phyloP scores from a whole-genome alignment of 2,113 vertebrate genomes.

The Hymenochirus boettgeri region DNA sequence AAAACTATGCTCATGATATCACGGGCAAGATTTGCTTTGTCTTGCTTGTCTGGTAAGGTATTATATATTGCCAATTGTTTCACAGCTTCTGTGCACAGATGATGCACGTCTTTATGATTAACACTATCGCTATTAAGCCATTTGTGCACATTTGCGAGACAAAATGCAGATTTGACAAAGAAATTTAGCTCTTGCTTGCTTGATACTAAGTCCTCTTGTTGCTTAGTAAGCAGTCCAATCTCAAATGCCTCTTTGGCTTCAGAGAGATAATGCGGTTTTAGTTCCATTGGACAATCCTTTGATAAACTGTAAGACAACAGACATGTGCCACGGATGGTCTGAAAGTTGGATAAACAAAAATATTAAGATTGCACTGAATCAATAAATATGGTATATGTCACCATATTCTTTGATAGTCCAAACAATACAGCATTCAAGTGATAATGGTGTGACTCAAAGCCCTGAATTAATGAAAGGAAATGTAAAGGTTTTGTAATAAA shows the following conservation, averaged over 20 bases:
- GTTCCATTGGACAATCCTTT: slow-evolving; percentile 59
- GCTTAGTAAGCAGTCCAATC: slow-evolving; percentile 79
- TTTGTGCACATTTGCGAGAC: slow-evolving; percentile 65
- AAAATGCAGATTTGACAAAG: slow-evolving; percentile 81
- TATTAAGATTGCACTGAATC: not conserved
- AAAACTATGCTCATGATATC: slow-evolving; percentile 70
- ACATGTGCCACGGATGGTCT: slow-evolving; percentile 84
- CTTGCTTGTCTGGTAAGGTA: slow-evolving; percentile 42
- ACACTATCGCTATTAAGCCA: slow-evolving; percentile 58
- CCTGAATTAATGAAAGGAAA: too few species aligned
- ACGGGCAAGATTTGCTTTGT: slow-evolving; percentile 58
- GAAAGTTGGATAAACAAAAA: slow-evolving; percentile 29
- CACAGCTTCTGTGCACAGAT: slow-evolving; percentile 69
- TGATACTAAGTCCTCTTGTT: slow-evolving; percentile 50
- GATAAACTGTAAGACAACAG: slow-evolving; percentile 82
- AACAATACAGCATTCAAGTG: too few species aligned
- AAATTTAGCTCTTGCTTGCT: slow-evolving; percentile 89
- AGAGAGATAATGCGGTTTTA: slow-evolving; percentile 58
- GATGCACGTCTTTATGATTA: slow-evolving; percentile 19
- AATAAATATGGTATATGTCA: too few species aligned
- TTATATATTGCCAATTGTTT: slow-evolving; percentile 65
- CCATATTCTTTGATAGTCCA: too few species aligned
- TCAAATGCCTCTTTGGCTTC: slow-evolving; percentile 82
- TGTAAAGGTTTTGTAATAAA: too few species aligned
- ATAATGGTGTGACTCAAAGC: too few species aligned